phyloP scores from a whole-genome alignment of 2,797 vertebrate genomes.

The Gymnothorax javanicus region DNA sequence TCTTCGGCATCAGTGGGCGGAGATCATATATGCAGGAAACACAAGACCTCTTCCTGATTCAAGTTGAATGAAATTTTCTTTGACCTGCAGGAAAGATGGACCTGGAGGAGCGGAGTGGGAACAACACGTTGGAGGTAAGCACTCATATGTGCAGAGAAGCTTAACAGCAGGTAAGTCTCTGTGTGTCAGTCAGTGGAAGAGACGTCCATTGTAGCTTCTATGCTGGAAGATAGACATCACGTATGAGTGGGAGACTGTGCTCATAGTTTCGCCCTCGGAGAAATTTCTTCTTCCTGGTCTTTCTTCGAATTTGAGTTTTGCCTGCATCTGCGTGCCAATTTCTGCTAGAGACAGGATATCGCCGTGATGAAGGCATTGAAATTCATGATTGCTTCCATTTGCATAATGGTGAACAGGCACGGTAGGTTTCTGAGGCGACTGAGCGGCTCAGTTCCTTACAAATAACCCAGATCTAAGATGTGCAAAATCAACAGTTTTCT shows the following conservation, averaged over 20 bases:
- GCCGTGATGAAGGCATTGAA: constrained; percentile 15
- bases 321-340: background rate
- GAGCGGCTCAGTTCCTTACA: background rate
- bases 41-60: too few relatives aligned
- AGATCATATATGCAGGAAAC: too few relatives aligned
- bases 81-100: constrained; percentile 87
- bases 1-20: too few relatives aligned
- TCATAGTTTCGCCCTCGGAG: background rate
- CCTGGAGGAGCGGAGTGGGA: constrained; percentile 82
- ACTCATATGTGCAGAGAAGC: constrained; percentile 51
- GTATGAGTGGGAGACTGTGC: constrained; percentile 32
- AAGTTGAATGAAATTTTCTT: background rate
- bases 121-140: constrained; percentile 97
- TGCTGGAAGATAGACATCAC: constrained; percentile 6
- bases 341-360: constrained; percentile 10
- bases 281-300: too few relatives aligned
- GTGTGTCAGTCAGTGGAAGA: constrained; percentile 31
- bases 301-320: background rate
- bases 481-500: constrained; percentile 8
- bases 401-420: background rate
- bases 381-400: constrained; percentile 18
- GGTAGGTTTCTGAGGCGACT: background rate
- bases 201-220: background rate
- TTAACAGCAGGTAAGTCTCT: constrained; percentile 58
- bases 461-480: background rate